phyloP scores from a whole-genome alignment of 2,797 vertebrate genomes.

The Cyclopterus lumpus region DNA sequence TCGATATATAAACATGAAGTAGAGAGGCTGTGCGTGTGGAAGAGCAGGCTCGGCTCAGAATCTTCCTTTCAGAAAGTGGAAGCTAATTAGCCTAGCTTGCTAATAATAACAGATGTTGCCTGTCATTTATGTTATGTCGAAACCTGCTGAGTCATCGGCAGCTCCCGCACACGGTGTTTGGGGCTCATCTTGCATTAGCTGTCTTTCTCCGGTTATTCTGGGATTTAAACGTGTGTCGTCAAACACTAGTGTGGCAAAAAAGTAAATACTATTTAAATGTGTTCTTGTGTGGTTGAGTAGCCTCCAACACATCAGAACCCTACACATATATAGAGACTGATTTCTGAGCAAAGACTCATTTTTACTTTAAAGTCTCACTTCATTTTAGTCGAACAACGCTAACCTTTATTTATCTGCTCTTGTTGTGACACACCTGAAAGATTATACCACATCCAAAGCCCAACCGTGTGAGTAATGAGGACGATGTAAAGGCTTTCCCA shows the following conservation, averaged over 20 bases:
- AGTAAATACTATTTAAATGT: background rate
- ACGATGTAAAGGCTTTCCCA: slow-evolving; percentile 44
- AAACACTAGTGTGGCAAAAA: background rate
- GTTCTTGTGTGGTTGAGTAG: background rate
- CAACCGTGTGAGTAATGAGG: slow-evolving; percentile 46
- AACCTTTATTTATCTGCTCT: slow-evolving; percentile 3
- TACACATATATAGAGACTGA: background rate
- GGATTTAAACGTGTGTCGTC: background rate
- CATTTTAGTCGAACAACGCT: background rate
- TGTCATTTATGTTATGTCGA: background rate
- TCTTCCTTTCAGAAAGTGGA: background rate
- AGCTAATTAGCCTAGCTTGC: background rate
- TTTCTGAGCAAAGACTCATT: background rate
- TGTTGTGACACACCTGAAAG: slow-evolving; percentile 26
- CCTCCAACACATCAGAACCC: background rate
- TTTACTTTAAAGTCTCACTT: background rate
- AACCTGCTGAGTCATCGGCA: background rate
- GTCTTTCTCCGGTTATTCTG: background rate
- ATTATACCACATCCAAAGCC: slow-evolving; percentile 21
- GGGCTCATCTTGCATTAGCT: background rate
- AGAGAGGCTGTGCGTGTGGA: background rate
- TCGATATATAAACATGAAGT: background rate
- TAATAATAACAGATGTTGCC: background rate
- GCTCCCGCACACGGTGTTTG: background rate
- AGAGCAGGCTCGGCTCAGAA: background rate